phyloP scores from a whole-genome alignment of 2,888 invertebrate species.

The Drymonia ruficornis region DNA sequence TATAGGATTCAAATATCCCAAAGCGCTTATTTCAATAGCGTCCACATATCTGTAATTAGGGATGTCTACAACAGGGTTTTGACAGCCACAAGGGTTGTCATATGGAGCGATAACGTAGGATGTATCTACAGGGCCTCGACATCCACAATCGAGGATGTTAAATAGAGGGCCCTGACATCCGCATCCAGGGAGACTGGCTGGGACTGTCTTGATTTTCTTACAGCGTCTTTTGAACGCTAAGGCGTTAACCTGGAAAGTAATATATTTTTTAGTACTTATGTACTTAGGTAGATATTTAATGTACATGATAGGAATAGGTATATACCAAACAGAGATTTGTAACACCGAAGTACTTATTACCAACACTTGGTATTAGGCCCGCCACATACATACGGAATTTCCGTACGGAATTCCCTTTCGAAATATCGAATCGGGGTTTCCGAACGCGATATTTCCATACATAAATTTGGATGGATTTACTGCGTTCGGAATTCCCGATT shows the following conservation, averaged over 20 bases:
- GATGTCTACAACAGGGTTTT: slow-evolving; percentile 22
- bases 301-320: too few relatives aligned
- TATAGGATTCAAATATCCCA: slow-evolving; percentile 18
- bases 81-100: slow-evolving; percentile 2
- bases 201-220: slow-evolving; percentile 22
- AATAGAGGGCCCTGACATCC: slow-evolving; percentile 29
- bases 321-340: too few relatives aligned
- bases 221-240: slow-evolving; percentile 15
- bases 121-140: slow-evolving; percentile 22
- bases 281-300: too few relatives aligned
- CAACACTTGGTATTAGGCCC: too few relatives aligned
- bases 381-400: too few relatives aligned
- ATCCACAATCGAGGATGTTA: slow-evolving; percentile 28
- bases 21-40: slow-evolving; percentile 10
- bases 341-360: too few relatives aligned
- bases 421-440: too few relatives aligned
- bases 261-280: too few relatives aligned
- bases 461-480: too few relatives aligned
- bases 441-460: too few relatives aligned
- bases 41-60: slow-evolving; percentile 33
- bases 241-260: slow-evolving; percentile 26
- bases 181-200: slow-evolving; percentile 14
- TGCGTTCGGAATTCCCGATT: too few relatives aligned
- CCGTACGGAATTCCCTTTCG: too few relatives aligned
- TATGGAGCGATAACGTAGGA: slow-evolving; percentile 6